Evolutionary conservation across 2,797 vertebrate species (phyloP).

Genomic region (Enteromius treurensis): DNA sequence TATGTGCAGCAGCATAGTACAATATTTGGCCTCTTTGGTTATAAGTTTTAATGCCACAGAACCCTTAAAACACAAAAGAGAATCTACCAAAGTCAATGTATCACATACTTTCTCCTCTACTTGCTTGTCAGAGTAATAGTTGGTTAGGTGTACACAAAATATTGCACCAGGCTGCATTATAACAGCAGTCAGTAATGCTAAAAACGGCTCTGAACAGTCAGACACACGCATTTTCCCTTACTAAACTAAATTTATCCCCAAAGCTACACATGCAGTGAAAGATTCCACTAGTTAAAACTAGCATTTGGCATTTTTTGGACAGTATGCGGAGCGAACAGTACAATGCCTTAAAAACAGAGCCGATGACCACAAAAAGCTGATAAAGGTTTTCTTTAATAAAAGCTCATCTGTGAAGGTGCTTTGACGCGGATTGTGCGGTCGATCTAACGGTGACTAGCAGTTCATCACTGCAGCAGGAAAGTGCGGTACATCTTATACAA

Average conservation of each 20-base stretch:
- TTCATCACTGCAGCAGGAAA: conserved; percentile 48
- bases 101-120: not conserved
- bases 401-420: conserved; percentile 42
- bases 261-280: conserved; percentile 19
- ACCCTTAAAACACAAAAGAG: not conserved
- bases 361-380: conserved; percentile 13
- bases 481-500: conserved; percentile 39
- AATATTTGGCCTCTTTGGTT: conserved; percentile 56
- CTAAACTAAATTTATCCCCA: not conserved
- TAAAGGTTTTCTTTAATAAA: conserved; percentile 30
- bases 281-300: not conserved
- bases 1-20: conserved; percentile 18
- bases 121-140: not conserved
- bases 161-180: not conserved
- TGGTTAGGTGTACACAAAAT: not conserved
- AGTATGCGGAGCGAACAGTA: conserved; percentile 47
- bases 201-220: conserved; percentile 3
- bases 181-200: not conserved
- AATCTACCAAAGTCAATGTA: not conserved
- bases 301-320: conserved; percentile 47
- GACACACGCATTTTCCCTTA: not conserved
- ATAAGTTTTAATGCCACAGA: not conserved
- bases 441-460: conserved; percentile 31
- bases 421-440: conserved; percentile 30
- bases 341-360: conserved; percentile 35